phyloP scores from a whole-genome alignment of 1,140 invertebrate species.

The Tribolium madens region DNA sequence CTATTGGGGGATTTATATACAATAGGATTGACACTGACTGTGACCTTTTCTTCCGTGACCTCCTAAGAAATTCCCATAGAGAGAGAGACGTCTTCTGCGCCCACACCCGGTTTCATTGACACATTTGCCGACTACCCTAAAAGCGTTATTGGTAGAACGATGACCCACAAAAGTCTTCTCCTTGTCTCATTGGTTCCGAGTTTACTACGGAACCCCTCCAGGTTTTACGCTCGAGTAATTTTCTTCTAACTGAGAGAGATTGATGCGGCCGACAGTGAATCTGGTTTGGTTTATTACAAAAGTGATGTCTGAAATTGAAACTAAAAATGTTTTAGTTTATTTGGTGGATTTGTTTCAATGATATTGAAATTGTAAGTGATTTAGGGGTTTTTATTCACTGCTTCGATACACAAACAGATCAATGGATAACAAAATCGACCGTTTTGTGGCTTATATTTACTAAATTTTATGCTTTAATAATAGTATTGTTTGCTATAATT shows the following conservation, averaged over 20 bases:
- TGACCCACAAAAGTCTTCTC: conserved; percentile 57
- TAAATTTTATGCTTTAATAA: background rate
- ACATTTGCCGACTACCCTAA: conserved; percentile 63
- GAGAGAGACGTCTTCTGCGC: conserved; percentile 45
- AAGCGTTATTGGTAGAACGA: conserved; percentile 56
- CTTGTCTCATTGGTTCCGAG: background rate
- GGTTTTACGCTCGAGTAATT: conserved; percentile 26
- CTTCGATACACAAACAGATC: background rate
- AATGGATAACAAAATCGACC: background rate
- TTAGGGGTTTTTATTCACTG: background rate
- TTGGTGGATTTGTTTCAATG: conserved; percentile 36
- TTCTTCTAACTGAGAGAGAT: background rate
- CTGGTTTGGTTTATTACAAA: conserved; percentile 47
- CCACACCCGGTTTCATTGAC: conserved; percentile 59
- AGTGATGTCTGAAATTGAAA: conserved; percentile 51
- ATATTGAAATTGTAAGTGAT: conserved; percentile 53
- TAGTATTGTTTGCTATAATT: background rate
- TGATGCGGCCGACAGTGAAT: conserved; percentile 50
- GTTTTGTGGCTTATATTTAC: background rate
- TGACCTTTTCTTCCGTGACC: conserved; percentile 60
- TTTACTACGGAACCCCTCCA: conserved; percentile 15
- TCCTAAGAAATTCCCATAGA: conserved; percentile 50
- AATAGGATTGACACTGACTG: conserved; percentile 52
- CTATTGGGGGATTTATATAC: conserved; percentile 57
- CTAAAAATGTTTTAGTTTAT: conserved; percentile 45